Percentiles rank a stretch among this genome's conserved stretches.
Evolutionary conservation across 2,113 vertebrate species (phyloP).

Genomic region (Pachyramphus minor): DNA sequence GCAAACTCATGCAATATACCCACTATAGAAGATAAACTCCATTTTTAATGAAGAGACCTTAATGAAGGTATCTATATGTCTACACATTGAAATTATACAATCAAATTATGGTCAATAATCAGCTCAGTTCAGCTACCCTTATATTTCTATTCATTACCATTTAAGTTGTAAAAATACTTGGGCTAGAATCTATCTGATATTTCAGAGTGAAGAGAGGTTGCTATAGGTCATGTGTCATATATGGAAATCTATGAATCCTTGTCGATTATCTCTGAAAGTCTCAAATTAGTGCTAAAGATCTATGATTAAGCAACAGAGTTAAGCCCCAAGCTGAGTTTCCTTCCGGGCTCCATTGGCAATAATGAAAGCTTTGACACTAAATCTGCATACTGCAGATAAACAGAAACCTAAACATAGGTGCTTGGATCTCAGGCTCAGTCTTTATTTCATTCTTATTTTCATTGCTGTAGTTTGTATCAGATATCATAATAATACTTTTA

Average conservation of each 20-base stretch:
- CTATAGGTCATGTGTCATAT: background rate
- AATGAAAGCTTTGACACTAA: background rate
- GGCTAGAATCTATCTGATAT: background rate
- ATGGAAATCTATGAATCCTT: background rate
- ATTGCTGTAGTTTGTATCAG: background rate
- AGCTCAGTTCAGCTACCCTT: background rate
- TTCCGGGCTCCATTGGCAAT: background rate
- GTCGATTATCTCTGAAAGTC: background rate
- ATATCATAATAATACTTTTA: background rate
- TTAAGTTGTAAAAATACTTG: background rate
- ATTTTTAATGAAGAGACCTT: background rate
- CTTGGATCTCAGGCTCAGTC: background rate
- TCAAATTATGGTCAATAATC: background rate
- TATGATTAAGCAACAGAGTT: background rate
- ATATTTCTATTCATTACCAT: background rate
- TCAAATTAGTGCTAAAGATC: background rate
- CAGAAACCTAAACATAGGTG: background rate
- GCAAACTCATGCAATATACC: background rate
- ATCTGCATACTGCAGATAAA: background rate
- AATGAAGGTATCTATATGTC: accelerated
- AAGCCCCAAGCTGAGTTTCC: background rate
- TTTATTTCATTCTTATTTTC: background rate
- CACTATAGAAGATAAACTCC: background rate
- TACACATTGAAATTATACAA: background rate
- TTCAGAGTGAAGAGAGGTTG: background rate